phyloP scores from a whole-genome alignment of 53 echinoderm and acorn worm species.

The Zoroaster sp. region DNA sequence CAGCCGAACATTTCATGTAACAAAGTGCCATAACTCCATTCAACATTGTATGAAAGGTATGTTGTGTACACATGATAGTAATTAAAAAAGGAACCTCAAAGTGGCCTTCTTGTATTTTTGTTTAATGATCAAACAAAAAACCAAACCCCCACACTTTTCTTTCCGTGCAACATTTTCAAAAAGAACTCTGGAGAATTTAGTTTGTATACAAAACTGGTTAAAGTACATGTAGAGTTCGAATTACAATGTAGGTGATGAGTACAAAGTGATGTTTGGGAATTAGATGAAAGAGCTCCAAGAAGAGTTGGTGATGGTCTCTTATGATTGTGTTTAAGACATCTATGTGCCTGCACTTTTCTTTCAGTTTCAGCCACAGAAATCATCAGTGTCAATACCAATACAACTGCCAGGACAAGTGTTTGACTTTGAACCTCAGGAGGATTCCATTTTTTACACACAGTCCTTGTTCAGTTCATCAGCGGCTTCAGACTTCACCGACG shows the following conservation, averaged over 20 bases:
- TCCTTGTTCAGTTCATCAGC: constrained; percentile 9
- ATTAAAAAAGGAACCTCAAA: background rate
- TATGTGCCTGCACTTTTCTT: constrained; percentile 9
- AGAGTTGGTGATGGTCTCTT: background rate
- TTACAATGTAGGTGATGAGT: background rate
- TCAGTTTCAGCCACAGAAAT: constrained; percentile 27
- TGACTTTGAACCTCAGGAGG: background rate
- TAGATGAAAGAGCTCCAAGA: background rate
- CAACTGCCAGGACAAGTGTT: constrained; percentile 16
- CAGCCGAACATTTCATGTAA: constrained; percentile 33
- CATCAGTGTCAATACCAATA: background rate
- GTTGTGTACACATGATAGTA: background rate
- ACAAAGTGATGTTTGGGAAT: background rate
- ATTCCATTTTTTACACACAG: background rate
- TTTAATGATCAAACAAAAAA: background rate
- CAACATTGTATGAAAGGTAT: constrained; percentile 35
- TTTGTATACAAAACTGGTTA: background rate
- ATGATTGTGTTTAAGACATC: background rate
- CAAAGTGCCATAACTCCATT: constrained; percentile 44
- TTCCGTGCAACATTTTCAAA: background rate
- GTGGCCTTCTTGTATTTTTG: background rate
- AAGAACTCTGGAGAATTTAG: background rate
- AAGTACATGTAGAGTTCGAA: background rate
- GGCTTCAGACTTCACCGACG: constrained; percentile 15
- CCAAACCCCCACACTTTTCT: background rate